Evolutionary conservation across 2,113 vertebrate species (phyloP), one percentile per base, ranked within the genome.

Genomic region (Cyanoderma ruficeps): DNA sequence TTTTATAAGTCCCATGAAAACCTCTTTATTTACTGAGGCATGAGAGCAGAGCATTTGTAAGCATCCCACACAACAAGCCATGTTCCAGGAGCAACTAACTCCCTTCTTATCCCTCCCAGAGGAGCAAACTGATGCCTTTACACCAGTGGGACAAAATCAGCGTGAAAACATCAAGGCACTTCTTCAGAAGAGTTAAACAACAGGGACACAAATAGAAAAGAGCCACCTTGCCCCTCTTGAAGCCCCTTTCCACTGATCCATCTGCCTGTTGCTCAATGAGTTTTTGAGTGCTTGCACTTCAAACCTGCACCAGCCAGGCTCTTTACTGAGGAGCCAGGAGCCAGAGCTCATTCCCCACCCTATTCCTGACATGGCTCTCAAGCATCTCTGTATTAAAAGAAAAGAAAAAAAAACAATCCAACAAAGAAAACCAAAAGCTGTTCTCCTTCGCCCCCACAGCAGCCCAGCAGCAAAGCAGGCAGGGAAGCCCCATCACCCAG

Each of bases 1-100:
- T 81, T 57, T 75, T 14, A 8, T 31, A 77, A 91, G 57, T 74
- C 78, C 55, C 84, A 61, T n/a, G 46, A 83, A 96, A 85, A 89
- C 55, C 37, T 93, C 84, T 93, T 68, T 89, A 83, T 83, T 67
- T 76, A 42, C 13, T 5, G 5, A 82, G 28, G 35, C 39, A 24
- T 3, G 31, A 76, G 72, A 83, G 41, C 56, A 64, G 44, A 89
- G 77, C 46, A 53, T 1, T 21, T 5, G 2, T 6, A 5, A 75
- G 74, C 72, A 68, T 37, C 65, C 81, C 0, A 0, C 46, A 53
- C 3, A 1, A 39, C 33, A 22, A 72, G 61, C 52, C 2, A 0
- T 15, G 63, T 61, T 79, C 81, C n/a, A 13, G 61, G 33, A 78
- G 60, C 2, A 0, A 57, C 25, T 2, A 12, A 15, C 33, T 75